Conservation (phyloP, 2,113 vertebrate genomes). For the Thomomys bottae region DNA sequence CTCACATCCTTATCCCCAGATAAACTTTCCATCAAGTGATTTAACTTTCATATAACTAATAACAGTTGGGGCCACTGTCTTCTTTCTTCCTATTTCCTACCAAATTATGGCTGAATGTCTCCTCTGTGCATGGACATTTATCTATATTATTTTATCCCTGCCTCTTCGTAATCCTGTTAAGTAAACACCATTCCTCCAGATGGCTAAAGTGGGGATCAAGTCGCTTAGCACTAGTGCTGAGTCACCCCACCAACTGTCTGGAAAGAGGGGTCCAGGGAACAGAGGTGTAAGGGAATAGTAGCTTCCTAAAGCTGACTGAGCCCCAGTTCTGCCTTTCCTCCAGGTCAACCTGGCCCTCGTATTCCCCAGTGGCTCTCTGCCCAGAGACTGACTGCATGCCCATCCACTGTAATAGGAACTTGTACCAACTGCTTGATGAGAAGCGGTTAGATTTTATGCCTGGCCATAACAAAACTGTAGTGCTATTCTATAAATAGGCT, state of each 20-base stretch:
- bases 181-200: not conserved
- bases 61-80: slow-evolving; percentile 20
- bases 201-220: not conserved
- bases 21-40: slow-evolving; percentile 49
- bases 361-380: not conserved
- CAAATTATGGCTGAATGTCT: slow-evolving; percentile 15
- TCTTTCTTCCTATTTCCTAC: slow-evolving; percentile 56
- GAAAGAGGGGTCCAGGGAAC: not conserved
- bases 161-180: not conserved
- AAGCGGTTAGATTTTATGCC: slow-evolving; percentile 39
- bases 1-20: slow-evolving; percentile 33
- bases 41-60: slow-evolving; percentile 46
- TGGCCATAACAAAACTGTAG: not conserved
- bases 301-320: not conserved
- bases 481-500: slow-evolving; percentile 58
- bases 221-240: not conserved
- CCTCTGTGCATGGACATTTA: not conserved
- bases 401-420: slow-evolving; percentile 9
- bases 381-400: not conserved
- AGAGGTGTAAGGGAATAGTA: not conserved
- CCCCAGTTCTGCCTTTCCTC: not conserved
- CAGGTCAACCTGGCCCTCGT: not conserved
- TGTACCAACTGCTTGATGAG: slow-evolving; percentile 24
- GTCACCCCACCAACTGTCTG: not conserved
- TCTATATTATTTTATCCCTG: slow-evolving; percentile 29